Percentiles rank a stretch among this genome's conserved stretches.
phyloP scores from a whole-genome alignment of 1,140 invertebrate genomes.

The Pollicipes pollicipes region DNA sequence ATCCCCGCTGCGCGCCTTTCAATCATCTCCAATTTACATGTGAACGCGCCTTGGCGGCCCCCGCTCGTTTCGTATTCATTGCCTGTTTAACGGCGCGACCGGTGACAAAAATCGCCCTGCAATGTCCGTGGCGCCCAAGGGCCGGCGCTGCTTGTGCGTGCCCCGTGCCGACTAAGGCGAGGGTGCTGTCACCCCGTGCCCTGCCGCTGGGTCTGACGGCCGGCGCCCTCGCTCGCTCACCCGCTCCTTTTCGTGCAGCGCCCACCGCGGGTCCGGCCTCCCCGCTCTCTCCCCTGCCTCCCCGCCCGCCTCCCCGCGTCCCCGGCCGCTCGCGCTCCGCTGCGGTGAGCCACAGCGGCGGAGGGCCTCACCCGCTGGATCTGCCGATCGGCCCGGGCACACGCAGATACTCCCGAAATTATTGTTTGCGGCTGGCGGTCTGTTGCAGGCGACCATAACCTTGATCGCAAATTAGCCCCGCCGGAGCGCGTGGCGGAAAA shows the following conservation, averaged over 20 bases:
- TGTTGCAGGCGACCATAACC: not conserved
- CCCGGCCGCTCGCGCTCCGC: no score
- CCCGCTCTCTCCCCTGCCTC: not conserved
- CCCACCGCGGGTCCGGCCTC: no score
- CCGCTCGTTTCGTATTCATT: not conserved
- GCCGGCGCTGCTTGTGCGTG: no score
- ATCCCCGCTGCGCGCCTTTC: not conserved
- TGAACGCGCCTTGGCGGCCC: not conserved
- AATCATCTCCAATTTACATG: constrained; percentile 1
- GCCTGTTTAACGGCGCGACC: not conserved
- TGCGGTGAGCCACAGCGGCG: no score
- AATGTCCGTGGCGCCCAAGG: not conserved
- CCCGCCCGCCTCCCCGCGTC: no score
- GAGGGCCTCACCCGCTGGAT: not conserved
- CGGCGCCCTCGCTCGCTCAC: no score
- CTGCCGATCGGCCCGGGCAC: not conserved
- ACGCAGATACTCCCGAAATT: not conserved
- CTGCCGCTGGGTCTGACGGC: no score
- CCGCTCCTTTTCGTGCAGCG: no score
- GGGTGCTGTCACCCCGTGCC: not conserved
- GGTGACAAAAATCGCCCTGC: not conserved
- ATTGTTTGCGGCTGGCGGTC: not conserved
- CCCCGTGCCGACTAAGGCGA: no score
- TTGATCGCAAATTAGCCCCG: not conserved
- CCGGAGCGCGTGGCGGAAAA: no score